These are phyloP conservation scores for Ectobius pallidus DNA, from an alignment of 2,888 invertebrate species.

Conservation along the genomic window DNA sequence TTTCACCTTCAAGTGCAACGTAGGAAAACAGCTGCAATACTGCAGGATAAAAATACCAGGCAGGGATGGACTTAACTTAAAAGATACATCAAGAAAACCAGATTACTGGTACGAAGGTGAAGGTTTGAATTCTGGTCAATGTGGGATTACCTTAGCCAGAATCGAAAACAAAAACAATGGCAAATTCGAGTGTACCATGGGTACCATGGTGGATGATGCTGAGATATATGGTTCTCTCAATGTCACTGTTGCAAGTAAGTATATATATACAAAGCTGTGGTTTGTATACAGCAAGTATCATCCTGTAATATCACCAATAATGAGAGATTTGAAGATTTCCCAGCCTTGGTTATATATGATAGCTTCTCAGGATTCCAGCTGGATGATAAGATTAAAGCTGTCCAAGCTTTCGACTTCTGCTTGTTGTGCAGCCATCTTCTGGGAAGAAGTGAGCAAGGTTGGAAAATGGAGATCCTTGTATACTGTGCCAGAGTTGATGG, in stretches of 20 bases:
- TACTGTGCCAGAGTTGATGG: too few species aligned
- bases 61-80: background rate
- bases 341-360: too few species aligned
- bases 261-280: too few species aligned
- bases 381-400: too few species aligned
- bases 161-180: background rate
- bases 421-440: too few species aligned
- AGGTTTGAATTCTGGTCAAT: background rate
- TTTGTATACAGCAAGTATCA: too few species aligned
- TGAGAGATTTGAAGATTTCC: too few species aligned
- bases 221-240: background rate
- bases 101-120: background rate
- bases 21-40: background rate
- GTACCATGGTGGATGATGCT: background rate
- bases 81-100: background rate
- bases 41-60: background rate
- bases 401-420: too few species aligned
- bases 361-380: too few species aligned
- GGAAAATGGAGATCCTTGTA: too few species aligned
- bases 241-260: conserved; percentile 11
- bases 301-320: too few species aligned
- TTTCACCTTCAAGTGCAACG: conserved; percentile 6
- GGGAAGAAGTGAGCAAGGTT: too few species aligned
- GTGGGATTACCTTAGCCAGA: background rate
- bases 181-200: background rate